A percentile compares a stretch with the other conserved stretches of the same genome.
phyloP scores from a whole-genome alignment of 2,888 invertebrate species.

The Epinotia ramella region DNA sequence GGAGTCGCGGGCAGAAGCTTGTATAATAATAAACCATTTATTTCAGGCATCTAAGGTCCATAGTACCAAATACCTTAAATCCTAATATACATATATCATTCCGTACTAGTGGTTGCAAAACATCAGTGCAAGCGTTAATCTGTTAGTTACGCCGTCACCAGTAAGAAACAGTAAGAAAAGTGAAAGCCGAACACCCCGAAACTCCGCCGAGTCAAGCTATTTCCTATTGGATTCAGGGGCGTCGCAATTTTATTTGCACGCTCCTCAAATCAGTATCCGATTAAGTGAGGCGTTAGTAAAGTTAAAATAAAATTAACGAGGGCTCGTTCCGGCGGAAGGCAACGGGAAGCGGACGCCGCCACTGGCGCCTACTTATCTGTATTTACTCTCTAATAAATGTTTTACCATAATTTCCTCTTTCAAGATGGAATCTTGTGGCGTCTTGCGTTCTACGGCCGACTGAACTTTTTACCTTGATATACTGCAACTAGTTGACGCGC shows the following conservation, averaged over 20 bases:
- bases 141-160: neutral
- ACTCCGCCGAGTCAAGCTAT: slow-evolving; percentile 10
- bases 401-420: slow-evolving; percentile 55
- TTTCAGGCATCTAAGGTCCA: too few relatives aligned
- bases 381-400: slow-evolving; percentile 66
- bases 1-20: too few relatives aligned
- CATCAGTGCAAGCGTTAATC: neutral
- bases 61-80: too few relatives aligned
- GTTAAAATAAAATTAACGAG: slow-evolving; percentile 81
- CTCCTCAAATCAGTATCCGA: slow-evolving; percentile 62
- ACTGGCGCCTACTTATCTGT: slow-evolving; percentile 71
- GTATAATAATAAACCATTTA: too few relatives aligned
- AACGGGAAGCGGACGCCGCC: slow-evolving; percentile 72
- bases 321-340: slow-evolving; percentile 72
- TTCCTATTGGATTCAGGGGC: slow-evolving; percentile 35
- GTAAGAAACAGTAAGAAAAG: neutral
- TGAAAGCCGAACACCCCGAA: slow-evolving; percentile 10
- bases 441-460: neutral
- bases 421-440: neutral
- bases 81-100: too few relatives aligned
- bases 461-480: neutral
- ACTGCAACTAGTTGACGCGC: neutral
- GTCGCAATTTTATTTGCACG: slow-evolving; percentile 31
- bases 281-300: slow-evolving; percentile 68
- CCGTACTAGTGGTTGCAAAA: too few relatives aligned